Percentiles rank a stretch among this genome's conserved stretches.
phyloP scores from a whole-genome alignment of 2,888 invertebrate species.

The Tortricodes alternella region DNA sequence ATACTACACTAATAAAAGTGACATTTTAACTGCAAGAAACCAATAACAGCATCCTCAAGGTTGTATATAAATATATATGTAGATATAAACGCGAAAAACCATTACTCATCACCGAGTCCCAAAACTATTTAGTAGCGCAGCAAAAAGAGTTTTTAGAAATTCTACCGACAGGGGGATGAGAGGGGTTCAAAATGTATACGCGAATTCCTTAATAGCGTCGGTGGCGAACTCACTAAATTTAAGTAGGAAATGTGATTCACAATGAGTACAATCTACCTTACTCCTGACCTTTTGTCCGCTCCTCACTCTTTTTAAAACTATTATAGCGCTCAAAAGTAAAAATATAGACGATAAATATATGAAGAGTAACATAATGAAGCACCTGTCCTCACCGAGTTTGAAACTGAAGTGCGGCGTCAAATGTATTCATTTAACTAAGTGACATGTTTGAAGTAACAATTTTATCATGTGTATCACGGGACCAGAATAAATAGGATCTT shows the following conservation, averaged over 20 bases:
- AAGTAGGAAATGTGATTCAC: too few species aligned
- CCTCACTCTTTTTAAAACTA: constrained; percentile 56
- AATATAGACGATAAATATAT: constrained; percentile 58
- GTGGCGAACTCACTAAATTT: not conserved
- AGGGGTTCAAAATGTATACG: too few species aligned
- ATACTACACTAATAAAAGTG: too few species aligned
- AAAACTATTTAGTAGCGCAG: too few species aligned
- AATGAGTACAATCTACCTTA: constrained; percentile 12
- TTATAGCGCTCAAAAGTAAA: constrained; percentile 50
- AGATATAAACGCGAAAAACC: too few species aligned
- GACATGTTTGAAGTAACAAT: not conserved
- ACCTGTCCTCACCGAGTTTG: constrained; percentile 38
- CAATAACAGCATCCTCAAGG: too few species aligned
- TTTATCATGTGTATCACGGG: constrained; percentile 24
- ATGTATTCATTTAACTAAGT: constrained; percentile 31
- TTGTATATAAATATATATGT: too few species aligned
- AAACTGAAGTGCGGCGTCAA: constrained; percentile 40
- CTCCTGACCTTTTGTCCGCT: constrained; percentile 47
- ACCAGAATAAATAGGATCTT: constrained; percentile 20
- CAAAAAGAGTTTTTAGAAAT: too few species aligned
- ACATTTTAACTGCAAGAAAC: too few species aligned
- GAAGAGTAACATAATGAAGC: constrained; percentile 53
- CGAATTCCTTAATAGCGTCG: too few species aligned
- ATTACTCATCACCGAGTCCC: too few species aligned
- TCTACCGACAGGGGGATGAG: too few species aligned